A percentile compares a stretch with the other conserved stretches of the same genome.
These are phyloP conservation scores for Drosophila mercatorum DNA, from an alignment of 2,888 invertebrate genomes.

Conservation along the genomic window DNA sequence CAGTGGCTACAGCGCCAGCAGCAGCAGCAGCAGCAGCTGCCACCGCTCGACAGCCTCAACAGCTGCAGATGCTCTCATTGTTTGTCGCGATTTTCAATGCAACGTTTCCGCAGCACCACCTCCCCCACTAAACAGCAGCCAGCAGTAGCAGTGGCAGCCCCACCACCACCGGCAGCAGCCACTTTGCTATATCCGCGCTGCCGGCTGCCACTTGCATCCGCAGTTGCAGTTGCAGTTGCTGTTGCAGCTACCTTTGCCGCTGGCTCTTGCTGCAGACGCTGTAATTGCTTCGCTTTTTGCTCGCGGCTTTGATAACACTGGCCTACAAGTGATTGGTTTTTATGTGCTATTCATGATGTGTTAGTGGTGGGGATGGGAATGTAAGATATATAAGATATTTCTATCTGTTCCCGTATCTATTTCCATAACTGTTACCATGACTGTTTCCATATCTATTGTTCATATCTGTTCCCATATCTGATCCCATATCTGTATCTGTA, in stretches of 20 bases:
- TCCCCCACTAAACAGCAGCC: constrained; percentile 6
- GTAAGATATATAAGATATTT: not conserved
- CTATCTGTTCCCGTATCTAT: constrained; percentile 2
- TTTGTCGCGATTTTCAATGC: constrained; percentile 62
- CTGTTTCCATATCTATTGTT: not conserved
- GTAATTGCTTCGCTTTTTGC: constrained; percentile 54
- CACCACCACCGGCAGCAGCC: constrained; percentile 29
- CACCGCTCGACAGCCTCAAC: constrained; percentile 32
- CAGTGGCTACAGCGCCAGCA: constrained; percentile 9
- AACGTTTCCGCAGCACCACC: constrained; percentile 11
- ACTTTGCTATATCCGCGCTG: constrained; percentile 70
- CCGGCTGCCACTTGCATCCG: constrained; percentile 65
- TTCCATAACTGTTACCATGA: not conserved
- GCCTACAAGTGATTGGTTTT: constrained; percentile 18
- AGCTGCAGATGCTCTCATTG: constrained; percentile 77
- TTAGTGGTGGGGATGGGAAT: too few relatives aligned
- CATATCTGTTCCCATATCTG: not conserved
- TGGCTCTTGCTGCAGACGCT: constrained; percentile 46
- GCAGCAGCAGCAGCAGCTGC: constrained; percentile 41
- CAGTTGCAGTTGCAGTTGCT: constrained; percentile 45
- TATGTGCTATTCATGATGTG: too few relatives aligned
- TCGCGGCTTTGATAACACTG: constrained; percentile 48
- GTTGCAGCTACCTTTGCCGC: constrained; percentile 23
- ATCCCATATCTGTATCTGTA: not conserved
- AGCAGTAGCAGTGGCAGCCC: constrained; percentile 1